These are phyloP conservation scores for Caenorhabditis angaria DNA, from an alignment of 2,888 invertebrate genomes.

Conservation along the genomic window DNA sequence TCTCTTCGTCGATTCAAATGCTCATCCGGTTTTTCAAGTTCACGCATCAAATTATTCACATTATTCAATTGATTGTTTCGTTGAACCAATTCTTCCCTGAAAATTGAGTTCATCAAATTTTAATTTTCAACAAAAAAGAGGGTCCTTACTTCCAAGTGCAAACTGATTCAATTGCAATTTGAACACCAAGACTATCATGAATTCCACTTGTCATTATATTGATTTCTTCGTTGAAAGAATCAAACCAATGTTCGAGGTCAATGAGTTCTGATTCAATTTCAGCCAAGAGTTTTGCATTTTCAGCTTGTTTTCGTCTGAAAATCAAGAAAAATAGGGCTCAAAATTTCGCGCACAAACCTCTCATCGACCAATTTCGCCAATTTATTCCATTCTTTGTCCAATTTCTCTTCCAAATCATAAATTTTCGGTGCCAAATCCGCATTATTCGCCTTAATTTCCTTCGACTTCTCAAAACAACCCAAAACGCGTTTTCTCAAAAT, in stretches of 20 bases:
- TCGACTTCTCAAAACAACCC: slow-evolving; percentile 17
- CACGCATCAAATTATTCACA: slow-evolving; percentile 13
- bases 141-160: slow-evolving; percentile 21
- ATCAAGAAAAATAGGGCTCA: neutral
- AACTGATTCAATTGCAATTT: slow-evolving; percentile 31
- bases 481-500: slow-evolving; percentile 19
- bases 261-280: slow-evolving; percentile 21
- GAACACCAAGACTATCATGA: slow-evolving; percentile 29
- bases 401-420: slow-evolving; percentile 28
- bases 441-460: slow-evolving; percentile 21
- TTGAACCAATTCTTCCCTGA: neutral
- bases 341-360: neutral
- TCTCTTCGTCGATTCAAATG: slow-evolving; percentile 13
- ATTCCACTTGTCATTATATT: slow-evolving; percentile 23
- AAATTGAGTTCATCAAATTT: neutral
- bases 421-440: slow-evolving; percentile 31
- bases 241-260: slow-evolving; percentile 34
- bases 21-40: neutral
- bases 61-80: slow-evolving; percentile 20
- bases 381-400: slow-evolving; percentile 33
- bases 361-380: slow-evolving; percentile 16
- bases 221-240: slow-evolving; percentile 29
- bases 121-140: neutral
- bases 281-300: neutral
- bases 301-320: neutral